These are phyloP conservation scores for Cerastoderma edule DNA, from an alignment of 2,888 invertebrate species.

Conservation along the genomic window DNA sequence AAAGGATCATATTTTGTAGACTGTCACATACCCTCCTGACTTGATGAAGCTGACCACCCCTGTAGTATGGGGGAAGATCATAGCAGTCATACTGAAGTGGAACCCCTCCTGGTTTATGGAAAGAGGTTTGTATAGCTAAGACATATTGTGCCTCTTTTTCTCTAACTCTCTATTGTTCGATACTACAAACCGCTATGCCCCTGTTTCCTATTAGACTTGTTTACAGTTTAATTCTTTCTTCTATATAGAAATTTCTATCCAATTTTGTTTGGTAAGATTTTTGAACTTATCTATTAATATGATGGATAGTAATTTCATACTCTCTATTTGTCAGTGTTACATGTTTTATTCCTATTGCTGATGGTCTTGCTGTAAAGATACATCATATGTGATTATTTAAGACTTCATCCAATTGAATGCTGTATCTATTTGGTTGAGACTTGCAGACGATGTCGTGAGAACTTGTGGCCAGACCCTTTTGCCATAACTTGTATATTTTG, in stretches of 20 bases:
- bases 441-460: neutral
- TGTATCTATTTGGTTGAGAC: neutral
- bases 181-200: neutral
- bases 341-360: no score
- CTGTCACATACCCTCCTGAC: constrained; percentile 25
- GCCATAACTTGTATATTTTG: neutral
- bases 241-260: neutral
- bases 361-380: no score
- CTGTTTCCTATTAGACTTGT: neutral
- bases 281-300: neutral
- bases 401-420: neutral
- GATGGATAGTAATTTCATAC: no score
- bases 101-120: constrained; percentile 68
- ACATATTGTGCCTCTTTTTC: no score
- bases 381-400: no score
- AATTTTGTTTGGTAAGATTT: neutral
- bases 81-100: constrained; percentile 66
- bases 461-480: neutral
- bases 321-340: no score
- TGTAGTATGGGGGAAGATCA: constrained; percentile 49
- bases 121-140: constrained; percentile 49
- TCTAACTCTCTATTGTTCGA: neutral
- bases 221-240: neutral
- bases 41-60: constrained; percentile 23
- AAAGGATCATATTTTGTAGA: neutral